Evolutionary conservation across 2,888 invertebrate genomes (phyloP), one percentile per base, ranked within the genome.

Genomic region (Erebia palarica): DNA sequence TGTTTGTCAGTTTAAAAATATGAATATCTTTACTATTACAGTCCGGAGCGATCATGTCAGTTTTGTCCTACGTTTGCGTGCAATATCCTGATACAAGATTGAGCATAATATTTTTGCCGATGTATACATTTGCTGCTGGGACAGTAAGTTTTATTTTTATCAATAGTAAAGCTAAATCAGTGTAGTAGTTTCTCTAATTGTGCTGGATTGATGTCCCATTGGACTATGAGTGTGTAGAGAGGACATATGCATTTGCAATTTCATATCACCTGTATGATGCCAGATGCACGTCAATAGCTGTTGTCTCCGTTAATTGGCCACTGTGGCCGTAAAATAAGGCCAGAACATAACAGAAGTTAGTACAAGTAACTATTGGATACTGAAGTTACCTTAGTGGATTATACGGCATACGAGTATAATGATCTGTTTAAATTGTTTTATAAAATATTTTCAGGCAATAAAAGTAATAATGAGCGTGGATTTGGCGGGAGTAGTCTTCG

Each of bases 31-130:
- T 80, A 85, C 73, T 69, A 74, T 94, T 94, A 77, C 89, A 99
- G 98, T 99, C 98, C 49, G 99, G 99, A 72, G 99, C 99, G 65
- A 97, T 99, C 78, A 97, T 99, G 96, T 96, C 96, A 36, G 94
- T 99, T 65, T 89, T 99, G 73, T 96, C 97, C 36, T 97, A 96
- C 84, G 96, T 97, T 1, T 99, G 99, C 86, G 94, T 96, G 66
- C 96, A 96, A 82, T 97, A 96, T 88, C 99, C 99, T 7, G 96
- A 99, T 77, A 96, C 97, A n/a, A 94, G 95, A 85, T 92, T 99
- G 71, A 96, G 96, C 81, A 96, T 99, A 73, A 95, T 99, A 72
- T 97, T 99, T 86, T 84, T 99, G 77, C 99, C 99, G 5, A 95
- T 96, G 92, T 94, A 97, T 77, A 96, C 96, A 47, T 99, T 99